Evolutionary conservation across 2,113 vertebrate species (phyloP).

Genomic region (Nibea albiflora): DNA sequence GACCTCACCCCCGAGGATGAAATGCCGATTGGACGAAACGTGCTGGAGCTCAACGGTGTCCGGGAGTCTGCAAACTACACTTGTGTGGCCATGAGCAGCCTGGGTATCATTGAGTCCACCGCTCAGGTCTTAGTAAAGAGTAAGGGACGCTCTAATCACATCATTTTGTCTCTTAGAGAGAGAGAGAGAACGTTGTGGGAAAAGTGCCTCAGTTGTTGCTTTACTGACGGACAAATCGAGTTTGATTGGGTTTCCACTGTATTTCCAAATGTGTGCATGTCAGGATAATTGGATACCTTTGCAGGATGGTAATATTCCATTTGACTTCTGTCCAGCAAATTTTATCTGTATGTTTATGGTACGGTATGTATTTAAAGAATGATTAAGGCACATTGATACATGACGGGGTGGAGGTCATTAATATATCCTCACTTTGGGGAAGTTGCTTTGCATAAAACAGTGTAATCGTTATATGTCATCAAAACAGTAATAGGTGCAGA

Average conservation of each 20-base stretch:
- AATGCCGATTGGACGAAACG: slow-evolving; percentile 97
- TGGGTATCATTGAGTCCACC: slow-evolving; percentile 95
- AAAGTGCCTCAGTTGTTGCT: background rate
- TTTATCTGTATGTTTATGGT: no score
- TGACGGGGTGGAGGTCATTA: background rate
- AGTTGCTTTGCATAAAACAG: background rate
- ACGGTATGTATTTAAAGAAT: background rate
- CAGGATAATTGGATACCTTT: background rate
- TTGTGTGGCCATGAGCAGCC: slow-evolving; percentile 98
- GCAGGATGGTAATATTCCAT: background rate
- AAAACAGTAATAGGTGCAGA: background rate
- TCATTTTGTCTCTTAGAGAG: background rate
- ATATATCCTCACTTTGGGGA: background rate
- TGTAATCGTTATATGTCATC: background rate
- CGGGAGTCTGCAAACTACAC: slow-evolving; percentile 99
- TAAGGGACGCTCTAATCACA: slow-evolving; percentile 78
- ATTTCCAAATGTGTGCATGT: background rate
- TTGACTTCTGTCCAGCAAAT: background rate
- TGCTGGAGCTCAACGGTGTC: slow-evolving; percentile 95
- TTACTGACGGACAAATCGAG: background rate
- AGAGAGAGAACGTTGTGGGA: background rate
- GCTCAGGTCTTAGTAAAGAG: slow-evolving; percentile 98
- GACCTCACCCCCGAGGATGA: slow-evolving; percentile 97
- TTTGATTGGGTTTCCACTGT: background rate
- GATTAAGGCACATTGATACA: background rate